Evolutionary conservation across 2,888 invertebrate genomes (phyloP).

Genomic region (Leucophenga maculata): DNA sequence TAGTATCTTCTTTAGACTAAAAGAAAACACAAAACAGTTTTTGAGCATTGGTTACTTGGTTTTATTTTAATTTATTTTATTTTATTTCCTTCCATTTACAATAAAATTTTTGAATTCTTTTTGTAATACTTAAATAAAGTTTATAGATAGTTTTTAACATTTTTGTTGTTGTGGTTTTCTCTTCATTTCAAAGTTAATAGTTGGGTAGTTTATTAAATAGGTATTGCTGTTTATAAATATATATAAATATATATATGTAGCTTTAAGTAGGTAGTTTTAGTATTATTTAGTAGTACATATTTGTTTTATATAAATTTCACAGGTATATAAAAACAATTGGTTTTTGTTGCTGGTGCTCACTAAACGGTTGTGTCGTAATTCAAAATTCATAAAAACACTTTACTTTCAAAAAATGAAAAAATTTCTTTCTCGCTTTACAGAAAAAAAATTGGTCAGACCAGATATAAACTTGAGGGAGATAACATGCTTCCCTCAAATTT

Average conservation of each 20-base stretch:
- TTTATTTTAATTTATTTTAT: neutral
- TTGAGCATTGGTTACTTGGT: neutral
- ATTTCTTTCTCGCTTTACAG: no score
- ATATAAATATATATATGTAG: slow-evolving; percentile 29
- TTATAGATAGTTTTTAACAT: slow-evolving; percentile 56
- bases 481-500: no score
- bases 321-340: neutral
- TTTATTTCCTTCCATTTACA: slow-evolving; percentile 19
- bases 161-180: slow-evolving; percentile 29
- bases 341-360: no score
- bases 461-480: no score
- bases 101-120: slow-evolving; percentile 40
- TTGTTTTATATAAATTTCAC: neutral
- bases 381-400: no score
- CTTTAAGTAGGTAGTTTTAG: slow-evolving; percentile 35
- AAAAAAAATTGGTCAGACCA: no score
- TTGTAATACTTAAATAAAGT: slow-evolving; percentile 41
- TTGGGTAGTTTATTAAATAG: slow-evolving; percentile 12
- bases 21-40: neutral
- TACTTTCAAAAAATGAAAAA: no score
- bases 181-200: neutral
- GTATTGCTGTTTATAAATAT: slow-evolving; percentile 30
- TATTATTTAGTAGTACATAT: slow-evolving; percentile 32
- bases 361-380: no score
- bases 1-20: neutral